Evolutionary conservation across 2,797 vertebrate species (phyloP).

Genomic region (Acipenser ruthenus): DNA sequence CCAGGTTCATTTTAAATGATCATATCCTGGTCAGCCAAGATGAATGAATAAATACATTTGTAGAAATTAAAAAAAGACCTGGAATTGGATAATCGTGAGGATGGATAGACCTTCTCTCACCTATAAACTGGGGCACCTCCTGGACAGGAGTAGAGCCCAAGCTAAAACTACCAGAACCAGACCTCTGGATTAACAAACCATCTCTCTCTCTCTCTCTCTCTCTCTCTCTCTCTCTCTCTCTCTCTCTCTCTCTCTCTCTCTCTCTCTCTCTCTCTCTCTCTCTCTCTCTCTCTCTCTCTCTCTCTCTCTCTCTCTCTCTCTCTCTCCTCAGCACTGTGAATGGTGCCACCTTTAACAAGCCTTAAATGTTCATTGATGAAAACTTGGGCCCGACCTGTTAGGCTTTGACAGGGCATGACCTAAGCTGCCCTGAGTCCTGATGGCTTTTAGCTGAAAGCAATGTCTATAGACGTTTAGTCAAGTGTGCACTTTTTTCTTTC

Average conservation of each 20-base stretch:
- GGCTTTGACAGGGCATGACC: slow-evolving; percentile 67
- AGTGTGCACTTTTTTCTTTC: slow-evolving; percentile 66
- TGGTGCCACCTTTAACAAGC: rapidly evolving
- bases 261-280: too few species aligned
- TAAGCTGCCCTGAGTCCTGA: slow-evolving; percentile 47
- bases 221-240: too few species aligned
- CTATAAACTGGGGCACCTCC: too few species aligned
- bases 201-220: background rate
- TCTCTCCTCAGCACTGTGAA: too few species aligned
- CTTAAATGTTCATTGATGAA: slow-evolving; percentile 5
- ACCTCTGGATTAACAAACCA: slow-evolving; percentile 6
- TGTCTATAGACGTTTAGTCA: slow-evolving; percentile 53
- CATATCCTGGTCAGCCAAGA: background rate
- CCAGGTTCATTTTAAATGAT: too few species aligned
- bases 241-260: too few species aligned
- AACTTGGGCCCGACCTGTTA: slow-evolving; percentile 47
- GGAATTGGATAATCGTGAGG: background rate
- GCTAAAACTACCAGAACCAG: background rate
- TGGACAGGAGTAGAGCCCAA: too few species aligned
- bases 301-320: too few species aligned
- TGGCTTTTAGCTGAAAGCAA: slow-evolving; percentile 57
- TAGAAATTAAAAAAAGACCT: background rate
- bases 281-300: too few species aligned
- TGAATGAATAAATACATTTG: background rate
- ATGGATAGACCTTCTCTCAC: too few species aligned